Percentiles rank a stretch among this genome's conserved stretches.
Evolutionary conservation across 2,888 invertebrate species (phyloP).

Genomic region (Glyphotaelius pellucidus): DNA sequence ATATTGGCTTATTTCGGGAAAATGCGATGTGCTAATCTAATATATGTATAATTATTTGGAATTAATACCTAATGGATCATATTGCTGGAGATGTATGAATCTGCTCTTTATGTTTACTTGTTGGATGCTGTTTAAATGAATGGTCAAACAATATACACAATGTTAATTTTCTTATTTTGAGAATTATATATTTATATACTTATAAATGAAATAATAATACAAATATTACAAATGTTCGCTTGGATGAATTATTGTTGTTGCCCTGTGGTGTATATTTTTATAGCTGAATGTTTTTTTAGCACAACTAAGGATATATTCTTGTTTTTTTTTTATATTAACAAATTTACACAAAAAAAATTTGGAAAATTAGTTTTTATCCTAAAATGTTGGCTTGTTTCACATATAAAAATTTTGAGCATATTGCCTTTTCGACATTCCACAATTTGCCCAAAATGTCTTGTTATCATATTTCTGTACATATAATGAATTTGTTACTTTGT

Average conservation of each 20-base stretch:
- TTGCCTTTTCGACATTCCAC: constrained; percentile 49
- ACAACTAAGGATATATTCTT: constrained; percentile 36
- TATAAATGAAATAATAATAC: constrained; percentile 48
- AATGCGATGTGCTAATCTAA: background rate
- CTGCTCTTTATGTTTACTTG: constrained; percentile 47
- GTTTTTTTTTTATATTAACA: constrained; percentile 39
- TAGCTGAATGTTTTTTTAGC: constrained; percentile 57
- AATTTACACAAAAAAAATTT: constrained; percentile 13
- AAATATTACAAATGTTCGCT: constrained; percentile 59
- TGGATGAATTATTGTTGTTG: constrained; percentile 55
- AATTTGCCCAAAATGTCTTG: constrained; percentile 31
- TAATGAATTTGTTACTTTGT: constrained; percentile 43
- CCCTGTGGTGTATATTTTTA: constrained; percentile 57
- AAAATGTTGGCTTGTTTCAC: constrained; percentile 27
- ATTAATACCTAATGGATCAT: constrained; percentile 35
- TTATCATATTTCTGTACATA: constrained; percentile 35
- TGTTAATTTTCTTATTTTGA: constrained; percentile 57
- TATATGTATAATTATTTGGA: constrained; percentile 49
- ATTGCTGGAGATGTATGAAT: constrained; percentile 39
- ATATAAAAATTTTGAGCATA: constrained; percentile 44
- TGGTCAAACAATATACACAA: constrained; percentile 53
- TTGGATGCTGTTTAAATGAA: constrained; percentile 47
- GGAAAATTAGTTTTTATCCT: constrained; percentile 29
- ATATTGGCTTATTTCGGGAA: background rate
- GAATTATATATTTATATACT: constrained; percentile 53